Evolutionary conservation across 2,113 vertebrate species (phyloP).

Genomic region (Nematolebias whitei): DNA sequence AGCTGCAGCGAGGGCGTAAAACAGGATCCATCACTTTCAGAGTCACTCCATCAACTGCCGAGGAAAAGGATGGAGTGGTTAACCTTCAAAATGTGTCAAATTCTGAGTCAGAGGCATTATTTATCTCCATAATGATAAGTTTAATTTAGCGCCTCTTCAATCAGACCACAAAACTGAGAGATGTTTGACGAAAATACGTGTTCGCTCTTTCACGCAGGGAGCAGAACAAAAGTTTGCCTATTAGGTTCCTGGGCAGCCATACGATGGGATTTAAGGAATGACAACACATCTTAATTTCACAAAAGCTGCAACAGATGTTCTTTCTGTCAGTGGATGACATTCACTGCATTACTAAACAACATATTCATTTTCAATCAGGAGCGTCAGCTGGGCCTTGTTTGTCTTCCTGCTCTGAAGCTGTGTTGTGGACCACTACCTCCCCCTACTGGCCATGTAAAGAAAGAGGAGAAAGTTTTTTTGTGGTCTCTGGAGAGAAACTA

Average conservation of each 20-base stretch:
- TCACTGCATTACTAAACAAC: conserved; percentile 55
- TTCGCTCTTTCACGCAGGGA: conserved; percentile 25
- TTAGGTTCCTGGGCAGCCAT: conserved; percentile 31
- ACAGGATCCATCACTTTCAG: conserved; percentile 43
- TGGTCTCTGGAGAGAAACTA: background rate
- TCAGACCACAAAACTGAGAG: conserved; percentile 31
- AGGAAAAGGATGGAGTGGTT: conserved; percentile 53
- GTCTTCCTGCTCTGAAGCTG: background rate
- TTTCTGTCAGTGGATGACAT: conserved; percentile 47
- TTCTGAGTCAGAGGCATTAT: conserved; percentile 44
- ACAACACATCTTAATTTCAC: conserved; percentile 58
- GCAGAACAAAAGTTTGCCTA: conserved; percentile 45
- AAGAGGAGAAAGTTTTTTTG: background rate
- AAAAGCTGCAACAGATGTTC: conserved; percentile 58
- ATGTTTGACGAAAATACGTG: conserved; percentile 33
- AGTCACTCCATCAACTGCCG: conserved; percentile 31
- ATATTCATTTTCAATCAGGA: conserved; percentile 56
- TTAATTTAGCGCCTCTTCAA: conserved; percentile 56
- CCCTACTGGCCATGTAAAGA: conserved; percentile 67
- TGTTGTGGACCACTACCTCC: conserved; percentile 74
- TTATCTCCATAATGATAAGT: conserved; percentile 60
- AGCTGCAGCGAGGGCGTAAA: conserved; percentile 27
- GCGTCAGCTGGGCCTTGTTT: conserved; percentile 38
- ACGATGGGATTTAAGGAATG: conserved; percentile 39
- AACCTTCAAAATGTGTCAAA: conserved; percentile 69